Base-by-base conservation (phyloP, 2,113 vertebrate genomes). In the Collichthys lucidus region DNA sequence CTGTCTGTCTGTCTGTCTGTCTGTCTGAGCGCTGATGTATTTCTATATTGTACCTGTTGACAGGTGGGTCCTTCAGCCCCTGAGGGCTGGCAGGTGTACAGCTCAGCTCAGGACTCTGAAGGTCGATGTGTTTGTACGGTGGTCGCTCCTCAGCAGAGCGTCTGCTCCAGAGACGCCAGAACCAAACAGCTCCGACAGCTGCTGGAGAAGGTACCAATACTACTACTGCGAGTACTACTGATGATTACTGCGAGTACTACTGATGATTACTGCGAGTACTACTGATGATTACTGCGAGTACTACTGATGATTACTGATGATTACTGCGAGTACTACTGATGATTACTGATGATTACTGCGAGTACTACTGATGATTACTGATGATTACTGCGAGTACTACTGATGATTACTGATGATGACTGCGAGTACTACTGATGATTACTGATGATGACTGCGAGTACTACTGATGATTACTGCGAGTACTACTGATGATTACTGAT, bases 41-140 rank as follows among this genome's bases (percentile, higher is more conserved):
- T 47, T 24, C 2, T 15, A 24, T 12, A 64, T 16, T 2, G 26
- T 5, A 31, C n/a, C 17, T 31, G 2, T 61, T n/a, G 0, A 14
- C 65, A 98, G 97, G 98, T 97, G 92, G 92, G 97, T 93, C 97
- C 97, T 72, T 95, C 97, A 66, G 96, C 96, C 91, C 97, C 97
- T 1, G 97, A 97, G 86, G 96, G 96, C 81, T 99, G 98, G 98
- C 98, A 99, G 95, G 97, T 99, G 22, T 99, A 98, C 95, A 99
- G 98, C 87, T 99, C 98, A 31, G 97, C 98, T 75, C 98, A 98
- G 88, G 98, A 99, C 92, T 96, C 96, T 17, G 98, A 98, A 72
- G 98, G 98, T 59, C 94, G 98, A 73, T 99, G 98, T 86, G 97
- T 99, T 91, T 99, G 98, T 90, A 99, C 98, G 0, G 98, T 99